Conservation (phyloP, 2,797 vertebrate genomes). For the Ispidina lecontei region DNA sequence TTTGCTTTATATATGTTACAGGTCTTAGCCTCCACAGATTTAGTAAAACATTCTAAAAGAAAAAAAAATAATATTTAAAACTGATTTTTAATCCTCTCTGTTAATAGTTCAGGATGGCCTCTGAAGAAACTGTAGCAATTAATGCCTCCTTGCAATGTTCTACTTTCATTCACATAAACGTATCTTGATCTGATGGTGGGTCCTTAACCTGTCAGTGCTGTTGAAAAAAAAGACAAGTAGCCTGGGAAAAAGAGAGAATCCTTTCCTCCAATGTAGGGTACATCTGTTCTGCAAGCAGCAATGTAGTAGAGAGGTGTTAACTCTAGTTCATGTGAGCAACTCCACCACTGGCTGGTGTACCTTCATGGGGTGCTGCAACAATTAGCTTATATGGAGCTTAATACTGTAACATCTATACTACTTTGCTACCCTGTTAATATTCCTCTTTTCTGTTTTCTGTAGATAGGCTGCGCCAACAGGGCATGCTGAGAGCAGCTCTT, state of each 20-base stretch:
- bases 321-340: neutral
- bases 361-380: neutral
- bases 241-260: neutral
- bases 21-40: neutral
- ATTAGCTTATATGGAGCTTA: neutral
- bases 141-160: neutral
- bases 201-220: neutral
- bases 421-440: neutral
- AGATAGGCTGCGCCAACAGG: neutral
- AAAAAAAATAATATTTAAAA: neutral
- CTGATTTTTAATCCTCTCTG: neutral
- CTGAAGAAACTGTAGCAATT: neutral
- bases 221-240: neutral
- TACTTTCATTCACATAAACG: neutral
- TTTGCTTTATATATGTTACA: neutral
- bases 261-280: neutral
- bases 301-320: neutral
- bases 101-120: neutral
- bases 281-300: neutral
- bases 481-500: neutral
- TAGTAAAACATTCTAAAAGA: neutral
- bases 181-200: neutral
- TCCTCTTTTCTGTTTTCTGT: neutral
- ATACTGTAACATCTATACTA: neutral
- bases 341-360: rapidly evolving